These are phyloP conservation scores for Orientallactaga bullata DNA, from an alignment of 2,113 vertebrate species.

Conservation along the genomic window DNA sequence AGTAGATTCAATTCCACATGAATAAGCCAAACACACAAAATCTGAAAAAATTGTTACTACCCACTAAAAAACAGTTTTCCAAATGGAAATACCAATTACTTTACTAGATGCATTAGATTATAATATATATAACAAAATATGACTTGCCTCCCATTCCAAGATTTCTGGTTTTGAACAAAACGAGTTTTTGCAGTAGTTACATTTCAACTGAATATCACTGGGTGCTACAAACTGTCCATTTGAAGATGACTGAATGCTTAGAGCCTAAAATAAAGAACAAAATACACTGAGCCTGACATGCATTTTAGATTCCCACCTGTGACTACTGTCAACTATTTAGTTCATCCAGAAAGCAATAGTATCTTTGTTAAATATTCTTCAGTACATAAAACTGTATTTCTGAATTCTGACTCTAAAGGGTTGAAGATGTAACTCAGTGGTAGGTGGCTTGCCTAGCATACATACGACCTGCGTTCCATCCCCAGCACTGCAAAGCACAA, in stretches of 20 bases:
- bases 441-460: background rate
- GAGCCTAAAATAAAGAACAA: constrained; percentile 89
- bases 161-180: constrained; percentile 97
- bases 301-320: background rate
- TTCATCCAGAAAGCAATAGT: background rate
- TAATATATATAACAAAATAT: constrained; percentile 24
- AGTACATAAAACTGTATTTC: constrained; percentile 30
- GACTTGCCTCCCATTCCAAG: constrained; percentile 97
- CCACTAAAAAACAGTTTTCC: background rate
- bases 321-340: background rate
- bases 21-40: constrained; percentile 36
- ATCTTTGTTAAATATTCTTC: constrained; percentile 29
- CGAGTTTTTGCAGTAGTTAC: constrained; percentile 96
- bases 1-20: background rate
- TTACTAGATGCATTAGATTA: background rate
- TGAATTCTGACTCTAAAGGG: constrained; percentile 43
- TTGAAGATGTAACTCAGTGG: background rate
- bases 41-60: background rate
- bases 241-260: constrained; percentile 93
- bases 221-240: constrained; percentile 93
- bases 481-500: background rate
- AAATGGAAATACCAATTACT: constrained; percentile 7
- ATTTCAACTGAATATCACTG: constrained; percentile 94
- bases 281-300: background rate
- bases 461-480: background rate